Evolutionary conservation across 2,797 vertebrate species (phyloP), one percentile per base, ranked within the genome.

Genomic region (Sciurus carolinensis): DNA sequence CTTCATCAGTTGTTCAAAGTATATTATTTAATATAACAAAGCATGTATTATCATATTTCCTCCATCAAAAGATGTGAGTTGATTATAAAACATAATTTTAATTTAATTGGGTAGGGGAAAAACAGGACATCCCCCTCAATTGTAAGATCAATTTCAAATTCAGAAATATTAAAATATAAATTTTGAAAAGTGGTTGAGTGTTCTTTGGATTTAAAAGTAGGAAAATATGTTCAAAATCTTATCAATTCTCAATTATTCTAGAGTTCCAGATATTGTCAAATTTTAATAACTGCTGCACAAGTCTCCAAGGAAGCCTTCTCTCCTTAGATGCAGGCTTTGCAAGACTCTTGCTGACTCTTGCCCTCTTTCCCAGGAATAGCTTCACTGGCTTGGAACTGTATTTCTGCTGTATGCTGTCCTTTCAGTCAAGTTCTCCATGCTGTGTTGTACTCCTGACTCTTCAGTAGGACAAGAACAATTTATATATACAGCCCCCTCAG

Each of bases 81-180:
- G n/a, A 82, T 96, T 76, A 12, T 59, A 89, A 94, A n/a, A 76
- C 7, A 89, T 47, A 59, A 81, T 95, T 81, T 89, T 69, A 95
- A 86, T 20, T 92, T 83, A 79, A 90, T 6, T 77, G n/a, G 79
- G 18, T 59, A 24, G n/a, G 44, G 20, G 17, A 9, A 57, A 81
- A 75, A 69, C 7, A 77, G 39, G 28, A 24, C 73, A 69, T 50
- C 71, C 52, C 79, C 14, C 11, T 87, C 69, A 93, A 91, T 24
- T 80, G 2, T 83, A 87, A 91, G 57, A 59, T 92, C 44, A 94
- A 90, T 81, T 90, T 47, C 52, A 90, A 95, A 90, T 91, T 91
- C 39, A 92, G 30, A 82, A 94, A 39, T 52, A 33, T 62, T 59
- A 71, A 96, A 82, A 67, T 39, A 85, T 50, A 82, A 24, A 66